These are phyloP conservation scores for Phyllopteryx taeniolatus DNA, from an alignment of 2,113 vertebrate species.

Conservation along the genomic window DNA sequence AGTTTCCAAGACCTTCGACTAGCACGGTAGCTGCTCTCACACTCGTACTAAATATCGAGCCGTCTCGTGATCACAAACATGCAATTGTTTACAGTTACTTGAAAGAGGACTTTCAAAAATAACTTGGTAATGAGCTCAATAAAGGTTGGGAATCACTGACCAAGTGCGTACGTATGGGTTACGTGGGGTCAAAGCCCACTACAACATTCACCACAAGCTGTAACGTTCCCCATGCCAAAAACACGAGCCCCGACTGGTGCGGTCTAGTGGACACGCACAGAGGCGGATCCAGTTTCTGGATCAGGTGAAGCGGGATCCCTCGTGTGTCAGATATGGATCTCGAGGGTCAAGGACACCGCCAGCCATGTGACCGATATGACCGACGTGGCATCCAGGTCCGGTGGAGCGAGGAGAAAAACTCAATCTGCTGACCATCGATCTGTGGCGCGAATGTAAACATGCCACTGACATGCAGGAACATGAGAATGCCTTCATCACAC, in stretches of 20 bases:
- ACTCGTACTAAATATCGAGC: background rate
- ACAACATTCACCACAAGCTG: background rate
- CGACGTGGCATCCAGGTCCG: background rate
- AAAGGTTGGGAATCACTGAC: background rate
- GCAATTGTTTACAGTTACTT: too few species aligned
- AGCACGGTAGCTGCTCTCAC: background rate
- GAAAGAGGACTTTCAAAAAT: too few species aligned
- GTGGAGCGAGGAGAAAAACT: background rate
- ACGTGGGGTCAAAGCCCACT: background rate
- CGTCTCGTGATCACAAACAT: too few species aligned
- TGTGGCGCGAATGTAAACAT: conserved; percentile 16
- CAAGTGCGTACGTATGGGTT: background rate
- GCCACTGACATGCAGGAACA: conserved; percentile 15
- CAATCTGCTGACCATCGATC: conserved; percentile 40
- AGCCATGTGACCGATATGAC: conserved; percentile 37
- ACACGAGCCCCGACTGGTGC: conserved; percentile 37
- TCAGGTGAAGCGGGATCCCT: conserved; percentile 62
- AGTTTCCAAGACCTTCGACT: too few species aligned
- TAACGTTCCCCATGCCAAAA: background rate
- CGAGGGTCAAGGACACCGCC: conserved; percentile 50
- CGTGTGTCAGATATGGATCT: conserved; percentile 60
- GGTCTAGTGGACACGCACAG: conserved; percentile 52
- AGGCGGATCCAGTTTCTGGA: conserved; percentile 67
- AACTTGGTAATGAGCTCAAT: too few species aligned
- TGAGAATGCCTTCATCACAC: conserved; percentile 3